phyloP scores from a whole-genome alignment of 2,888 invertebrate species.

The Diaperis boleti region DNA sequence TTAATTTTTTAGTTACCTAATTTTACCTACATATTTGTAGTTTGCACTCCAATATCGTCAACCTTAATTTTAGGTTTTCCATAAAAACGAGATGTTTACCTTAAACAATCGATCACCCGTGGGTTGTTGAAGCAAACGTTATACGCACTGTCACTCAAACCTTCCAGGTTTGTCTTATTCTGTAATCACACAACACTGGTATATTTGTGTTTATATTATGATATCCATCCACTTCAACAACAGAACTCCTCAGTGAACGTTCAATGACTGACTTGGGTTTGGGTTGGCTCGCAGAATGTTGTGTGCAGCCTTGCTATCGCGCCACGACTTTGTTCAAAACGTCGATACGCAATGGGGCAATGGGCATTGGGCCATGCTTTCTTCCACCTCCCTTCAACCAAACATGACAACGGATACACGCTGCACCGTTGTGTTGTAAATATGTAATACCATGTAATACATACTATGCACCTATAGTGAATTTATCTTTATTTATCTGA shows the following conservation, averaged over 20 bases:
- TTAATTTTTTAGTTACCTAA: too few relatives aligned
- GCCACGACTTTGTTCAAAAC: slow-evolving; percentile 34
- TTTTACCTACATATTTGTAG: too few relatives aligned
- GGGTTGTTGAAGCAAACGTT: slow-evolving; percentile 12
- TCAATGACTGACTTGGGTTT: slow-evolving; percentile 30
- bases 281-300: slow-evolving; percentile 11
- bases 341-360: slow-evolving; percentile 38
- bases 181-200: slow-evolving; percentile 2
- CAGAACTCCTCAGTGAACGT: slow-evolving; percentile 24
- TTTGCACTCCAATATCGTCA: too few relatives aligned
- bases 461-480: too few relatives aligned
- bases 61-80: not conserved
- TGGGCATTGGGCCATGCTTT: slow-evolving; percentile 36
- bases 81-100: slow-evolving; percentile 2
- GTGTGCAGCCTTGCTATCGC: slow-evolving; percentile 13
- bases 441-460: too few relatives aligned
- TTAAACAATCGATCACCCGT: slow-evolving; percentile 17
- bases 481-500: too few relatives aligned
- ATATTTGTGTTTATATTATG: not conserved
- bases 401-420: not conserved
- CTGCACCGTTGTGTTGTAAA: too few relatives aligned
- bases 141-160: slow-evolving; percentile 3
- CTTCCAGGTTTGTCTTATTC: not conserved
- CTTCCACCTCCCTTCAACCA: slow-evolving; percentile 10
- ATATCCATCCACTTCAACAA: slow-evolving; percentile 17